Evolutionary conservation across 2,888 invertebrate genomes (phyloP), one percentile per base, ranked within the genome.

Genomic region (Hirtodrosophila histrioides): DNA sequence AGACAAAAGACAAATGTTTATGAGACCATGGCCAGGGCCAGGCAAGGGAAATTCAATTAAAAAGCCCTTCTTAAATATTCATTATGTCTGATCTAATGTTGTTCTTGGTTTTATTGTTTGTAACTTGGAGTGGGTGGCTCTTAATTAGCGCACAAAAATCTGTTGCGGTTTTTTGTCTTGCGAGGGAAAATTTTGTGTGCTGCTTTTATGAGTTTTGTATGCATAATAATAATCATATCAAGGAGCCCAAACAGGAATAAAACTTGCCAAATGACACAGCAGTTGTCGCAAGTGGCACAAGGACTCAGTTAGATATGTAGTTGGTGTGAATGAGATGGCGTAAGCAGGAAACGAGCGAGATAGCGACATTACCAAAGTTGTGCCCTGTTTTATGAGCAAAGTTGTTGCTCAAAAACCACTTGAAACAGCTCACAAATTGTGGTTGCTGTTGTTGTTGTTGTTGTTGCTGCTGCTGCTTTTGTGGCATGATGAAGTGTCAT

Each of bases 21-120:
- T 37, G 60, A 60, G 68, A 57, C 45, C 50, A 45, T 40, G 54
- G 39, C 33, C 51, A n/a, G 24, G 46, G n/a, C 17, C 17, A 31
- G 31, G 43, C 57, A 60, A 60, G 54, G 67, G 50, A 53, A 60
- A 73, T 87, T 82, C 85, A 82, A 87, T 82, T 87, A 87, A 85
- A 81, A 87, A 70, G 82, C 69, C 61, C 82, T 87, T 75, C 78
- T 75, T 69, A 86, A 86, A 85, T 78, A 84, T 87, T 87, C 87
- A 87, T 87, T 75, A 77, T 66, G 50, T 48, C 48, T 49, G 73
- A 61, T 61, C 71, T 56, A 53, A 56, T 65, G 65, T 49, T 73
- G 64, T 58, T 39, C 12, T 12, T 43, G 12, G 33, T 46, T 6
- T 33, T 12, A 41, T 31, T 39, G 12, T 29, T 29, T 33, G 43